phyloP scores from a whole-genome alignment of 2,797 vertebrate genomes.

The Anomalospiza imberbis region DNA sequence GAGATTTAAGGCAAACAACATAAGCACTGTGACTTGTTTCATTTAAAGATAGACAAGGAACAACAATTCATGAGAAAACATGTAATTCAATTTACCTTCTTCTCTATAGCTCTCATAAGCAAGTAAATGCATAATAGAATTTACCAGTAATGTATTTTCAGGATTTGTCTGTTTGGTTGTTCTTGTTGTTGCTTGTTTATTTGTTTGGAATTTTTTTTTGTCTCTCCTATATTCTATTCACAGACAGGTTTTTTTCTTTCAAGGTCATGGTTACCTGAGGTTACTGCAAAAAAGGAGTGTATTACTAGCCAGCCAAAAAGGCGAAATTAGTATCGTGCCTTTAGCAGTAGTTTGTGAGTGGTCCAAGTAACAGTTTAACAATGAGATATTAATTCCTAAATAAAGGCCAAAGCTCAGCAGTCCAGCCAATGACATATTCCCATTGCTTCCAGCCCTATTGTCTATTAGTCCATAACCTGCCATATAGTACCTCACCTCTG shows the following conservation, averaged over 20 bases:
- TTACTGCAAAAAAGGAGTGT: not conserved
- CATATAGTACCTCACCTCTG: not conserved
- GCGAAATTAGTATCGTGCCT: not conserved
- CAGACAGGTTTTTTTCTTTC: not conserved
- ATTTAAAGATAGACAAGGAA: not conserved
- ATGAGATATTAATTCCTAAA: not conserved
- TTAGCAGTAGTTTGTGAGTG: not conserved
- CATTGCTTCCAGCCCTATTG: not conserved
- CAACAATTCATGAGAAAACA: not conserved
- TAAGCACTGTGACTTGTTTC: not conserved
- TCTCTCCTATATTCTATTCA: not conserved
- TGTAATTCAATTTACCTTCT: not conserved
- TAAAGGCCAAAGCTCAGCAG: not conserved
- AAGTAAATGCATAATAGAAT: not conserved
- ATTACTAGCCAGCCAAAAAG: not conserved
- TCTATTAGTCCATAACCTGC: not conserved
- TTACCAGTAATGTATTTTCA: not conserved
- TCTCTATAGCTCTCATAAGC: not conserved
- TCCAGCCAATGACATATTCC: not conserved
- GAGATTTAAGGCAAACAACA: not conserved
- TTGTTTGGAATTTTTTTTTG: not conserved
- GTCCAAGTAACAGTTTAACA: not conserved
- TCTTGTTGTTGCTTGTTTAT: not conserved
- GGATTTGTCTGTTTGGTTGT: not conserved
- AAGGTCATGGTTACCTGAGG: not conserved